Base-by-base conservation (phyloP, 2,888 invertebrate genomes). In the Phaonia tiefii region DNA sequence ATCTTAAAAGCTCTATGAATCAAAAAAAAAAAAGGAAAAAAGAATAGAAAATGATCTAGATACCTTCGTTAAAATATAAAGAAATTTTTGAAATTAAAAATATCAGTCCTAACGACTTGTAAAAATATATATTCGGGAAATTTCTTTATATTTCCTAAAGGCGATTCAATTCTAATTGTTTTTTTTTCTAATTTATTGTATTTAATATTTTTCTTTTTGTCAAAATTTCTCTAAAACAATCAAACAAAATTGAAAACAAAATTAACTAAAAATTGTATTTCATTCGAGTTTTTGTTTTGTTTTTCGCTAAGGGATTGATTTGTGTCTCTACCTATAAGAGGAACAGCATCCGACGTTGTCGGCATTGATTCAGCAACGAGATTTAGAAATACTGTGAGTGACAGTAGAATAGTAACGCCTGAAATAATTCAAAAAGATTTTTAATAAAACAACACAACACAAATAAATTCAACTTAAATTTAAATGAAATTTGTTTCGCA, bases 361-460 rank as follows among this genome's bases (percentile, higher is more conserved):
- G 97, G 98, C 95, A 98, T 96, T 92, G 97, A 97, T 94, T 98
- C 98, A 87, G 97, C 97, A 91, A 98, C 97, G 93, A 98, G 95
- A 93, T 98, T 97, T 93, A 98, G 95, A 94, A 98, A 98, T 92
- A 98, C 98, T 93, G 97, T 98, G 94, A 98, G 95, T 92, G 98
- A 98, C 92, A 98, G 95, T 92, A 97, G 95, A 92, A 97, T 97
- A 92, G 97, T 97, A 93, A 98, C 97, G 93, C 97, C 97, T 97
- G 95, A 91, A 94, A 93, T 87, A 88, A 89, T 88, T 84, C 86
- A 85, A 85, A 88, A 84, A 86, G 78, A 82, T 83, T 85, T 79
- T 79, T 72, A 82, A 86, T 85, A 85, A 86, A 85, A 81, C 86
- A 87, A 87, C 85, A 86, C 84, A 84, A 85, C 86, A 81, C 86